Evolutionary conservation across 2,888 invertebrate species (phyloP).

Genomic region (Holacanthella duospinosa): DNA sequence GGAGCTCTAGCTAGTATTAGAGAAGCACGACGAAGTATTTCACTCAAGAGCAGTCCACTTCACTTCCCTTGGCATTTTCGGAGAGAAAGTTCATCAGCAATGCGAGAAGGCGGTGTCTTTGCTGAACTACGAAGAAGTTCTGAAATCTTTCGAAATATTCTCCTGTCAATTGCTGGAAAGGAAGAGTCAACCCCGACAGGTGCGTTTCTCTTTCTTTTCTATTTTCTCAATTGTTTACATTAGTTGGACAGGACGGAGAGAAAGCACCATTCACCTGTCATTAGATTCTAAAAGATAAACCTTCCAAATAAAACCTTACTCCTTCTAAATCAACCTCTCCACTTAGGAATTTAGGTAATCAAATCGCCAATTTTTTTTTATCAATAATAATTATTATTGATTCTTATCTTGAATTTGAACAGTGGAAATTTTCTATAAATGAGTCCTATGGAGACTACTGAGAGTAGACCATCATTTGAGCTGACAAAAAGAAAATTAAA

Average conservation of each 20-base stretch:
- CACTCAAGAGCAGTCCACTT: constrained; percentile 41
- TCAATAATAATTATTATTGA: no score
- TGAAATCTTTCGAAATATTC: constrained; percentile 42
- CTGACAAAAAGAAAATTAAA: no score
- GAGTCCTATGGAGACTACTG: no score
- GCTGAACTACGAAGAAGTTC: constrained; percentile 42
- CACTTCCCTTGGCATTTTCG: constrained; percentile 38
- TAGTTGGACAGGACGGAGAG: neutral
- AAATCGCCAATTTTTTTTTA: no score
- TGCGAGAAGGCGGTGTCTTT: constrained; percentile 40
- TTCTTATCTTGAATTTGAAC: no score
- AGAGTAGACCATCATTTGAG: no score
- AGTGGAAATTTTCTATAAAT: no score
- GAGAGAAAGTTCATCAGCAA: constrained; percentile 37
- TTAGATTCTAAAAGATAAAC: no score
- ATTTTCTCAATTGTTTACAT: neutral
- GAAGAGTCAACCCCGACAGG: constrained; percentile 39
- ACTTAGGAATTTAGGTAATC: no score
- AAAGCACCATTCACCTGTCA: no score
- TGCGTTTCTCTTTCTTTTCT: constrained; percentile 12
- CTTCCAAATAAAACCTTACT: no score
- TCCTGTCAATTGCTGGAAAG: constrained; percentile 41
- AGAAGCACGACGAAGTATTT: constrained; percentile 40
- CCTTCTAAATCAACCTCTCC: no score
- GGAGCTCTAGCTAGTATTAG: constrained; percentile 36